Conservation (phyloP, 1,140 invertebrate species). For the Agrypnia vestita region DNA sequence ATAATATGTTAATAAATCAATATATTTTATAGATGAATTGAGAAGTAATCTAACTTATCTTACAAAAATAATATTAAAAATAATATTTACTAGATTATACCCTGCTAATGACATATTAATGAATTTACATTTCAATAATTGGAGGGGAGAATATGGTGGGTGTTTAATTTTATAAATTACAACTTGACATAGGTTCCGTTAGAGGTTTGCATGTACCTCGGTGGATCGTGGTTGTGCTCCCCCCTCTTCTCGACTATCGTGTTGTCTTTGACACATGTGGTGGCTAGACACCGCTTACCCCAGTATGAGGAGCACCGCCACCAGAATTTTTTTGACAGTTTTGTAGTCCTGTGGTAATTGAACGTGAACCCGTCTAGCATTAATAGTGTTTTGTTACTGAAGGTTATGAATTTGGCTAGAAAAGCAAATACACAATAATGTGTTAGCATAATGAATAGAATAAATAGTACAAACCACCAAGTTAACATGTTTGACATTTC, state of each 20-base stretch:
- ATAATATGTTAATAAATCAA: no score
- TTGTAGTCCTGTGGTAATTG: not conserved
- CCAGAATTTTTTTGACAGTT: not conserved
- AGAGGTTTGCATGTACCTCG: not conserved
- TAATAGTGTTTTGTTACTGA: slow-evolving; percentile 15
- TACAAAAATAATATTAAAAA: no score
- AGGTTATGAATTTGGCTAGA: slow-evolving; percentile 18
- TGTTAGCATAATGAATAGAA: no score
- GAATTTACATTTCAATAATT: no score
- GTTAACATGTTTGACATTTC: no score
- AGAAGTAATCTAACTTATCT: no score
- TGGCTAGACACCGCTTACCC: not conserved
- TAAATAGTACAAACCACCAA: no score
- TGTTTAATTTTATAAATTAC: not conserved
- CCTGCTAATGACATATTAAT: no score
- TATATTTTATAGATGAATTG: no score
- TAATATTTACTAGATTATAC: no score
- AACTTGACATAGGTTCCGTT: slow-evolving; percentile 12
- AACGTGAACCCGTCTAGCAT: slow-evolving; percentile 33
- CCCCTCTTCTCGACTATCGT: not conserved
- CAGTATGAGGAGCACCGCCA: slow-evolving; percentile 28
- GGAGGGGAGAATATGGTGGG: no score
- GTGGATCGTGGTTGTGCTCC: slow-evolving; percentile 3
- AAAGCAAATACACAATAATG: not conserved
- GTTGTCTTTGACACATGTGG: slow-evolving; percentile 7